Conservation (phyloP, 2,888 invertebrate genomes). For the Lasioglossum lativentre region DNA sequence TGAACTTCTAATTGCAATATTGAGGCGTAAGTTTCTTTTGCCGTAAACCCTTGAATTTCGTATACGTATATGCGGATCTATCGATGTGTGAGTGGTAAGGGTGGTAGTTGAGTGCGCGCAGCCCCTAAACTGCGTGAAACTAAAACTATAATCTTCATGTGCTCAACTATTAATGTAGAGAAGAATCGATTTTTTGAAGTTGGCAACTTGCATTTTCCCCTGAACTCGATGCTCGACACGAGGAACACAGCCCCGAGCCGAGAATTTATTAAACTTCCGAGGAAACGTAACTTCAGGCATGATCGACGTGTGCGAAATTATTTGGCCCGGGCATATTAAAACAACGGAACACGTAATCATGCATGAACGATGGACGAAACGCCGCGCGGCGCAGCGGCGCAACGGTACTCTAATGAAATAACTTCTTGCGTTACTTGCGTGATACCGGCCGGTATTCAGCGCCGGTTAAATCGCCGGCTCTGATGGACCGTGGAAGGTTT, state of each 20-base stretch:
- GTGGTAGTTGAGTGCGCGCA: no score
- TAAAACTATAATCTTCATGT: background rate
- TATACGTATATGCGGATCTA: no score
- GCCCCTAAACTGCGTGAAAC: background rate
- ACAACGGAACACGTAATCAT: constrained; percentile 40
- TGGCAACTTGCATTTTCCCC: background rate
- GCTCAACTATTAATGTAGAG: background rate
- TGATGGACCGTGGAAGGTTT: background rate
- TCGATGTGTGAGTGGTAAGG: no score
- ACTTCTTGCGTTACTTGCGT: background rate
- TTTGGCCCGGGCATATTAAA: constrained; percentile 24
- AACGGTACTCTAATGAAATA: constrained; percentile 3
- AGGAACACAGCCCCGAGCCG: background rate
- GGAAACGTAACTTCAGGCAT: constrained; percentile 19
- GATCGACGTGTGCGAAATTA: constrained; percentile 38
- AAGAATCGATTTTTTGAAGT: background rate
- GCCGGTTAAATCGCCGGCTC: background rate
- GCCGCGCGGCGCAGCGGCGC: background rate
- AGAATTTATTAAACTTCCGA: constrained; percentile 1
- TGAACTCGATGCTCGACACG: background rate
- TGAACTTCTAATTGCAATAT: no score
- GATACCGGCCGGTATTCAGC: background rate
- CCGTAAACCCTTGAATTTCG: no score
- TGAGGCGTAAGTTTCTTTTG: no score
- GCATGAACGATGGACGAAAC: constrained; percentile 25